Evolutionary conservation across 2,797 vertebrate species (phyloP), one percentile per base, ranked within the genome.

Genomic region (Cichlasoma orientale): DNA sequence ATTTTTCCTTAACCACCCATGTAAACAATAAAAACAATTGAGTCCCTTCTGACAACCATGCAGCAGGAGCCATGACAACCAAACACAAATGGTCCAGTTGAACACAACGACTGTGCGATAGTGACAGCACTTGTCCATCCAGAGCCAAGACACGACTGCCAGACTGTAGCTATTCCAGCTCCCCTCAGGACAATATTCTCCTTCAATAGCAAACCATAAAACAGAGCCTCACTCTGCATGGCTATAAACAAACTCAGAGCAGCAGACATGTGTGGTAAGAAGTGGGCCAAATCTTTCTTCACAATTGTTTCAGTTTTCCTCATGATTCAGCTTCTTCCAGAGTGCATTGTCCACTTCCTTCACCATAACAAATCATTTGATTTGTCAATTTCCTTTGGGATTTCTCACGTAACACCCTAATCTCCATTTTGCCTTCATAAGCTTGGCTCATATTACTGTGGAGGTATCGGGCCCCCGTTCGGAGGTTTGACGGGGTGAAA

Each of bases 51-150:
- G 86, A 88, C 73, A 79, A 85, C 79, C 63, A 16, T 57, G 83
- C 83, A 89, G 87, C 75, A 52, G 87, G 63, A 85, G 87, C 90
- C 92, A 94, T 87, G 87, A 86, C 89, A 92, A 94, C 90, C 88
- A 86, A 91, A 85, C 71, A 82, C 75, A 86, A 86, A 88, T 79
- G 79, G 77, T 82, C 57, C 75, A 74, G 56, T 70, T 5, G 47
- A 80, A 74, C 84, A 88, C 88, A 86, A 79, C 41, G 80, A 89
- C 82, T 88, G 72, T 71, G 83, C 53, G 83, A 90, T 86, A 79
- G 87, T 76, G 88, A 86, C 85, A 77, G 84, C 79, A 76, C 69
- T 69, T 63, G 57, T 78, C 78, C 75, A 44, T 74, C 29, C 84
- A 53, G 75, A 83, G 89, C 90, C 87, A 90, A 87, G 79, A 82